Conservation (phyloP, 2,797 vertebrate species). For the Synaphobranchus kaupii region DNA sequence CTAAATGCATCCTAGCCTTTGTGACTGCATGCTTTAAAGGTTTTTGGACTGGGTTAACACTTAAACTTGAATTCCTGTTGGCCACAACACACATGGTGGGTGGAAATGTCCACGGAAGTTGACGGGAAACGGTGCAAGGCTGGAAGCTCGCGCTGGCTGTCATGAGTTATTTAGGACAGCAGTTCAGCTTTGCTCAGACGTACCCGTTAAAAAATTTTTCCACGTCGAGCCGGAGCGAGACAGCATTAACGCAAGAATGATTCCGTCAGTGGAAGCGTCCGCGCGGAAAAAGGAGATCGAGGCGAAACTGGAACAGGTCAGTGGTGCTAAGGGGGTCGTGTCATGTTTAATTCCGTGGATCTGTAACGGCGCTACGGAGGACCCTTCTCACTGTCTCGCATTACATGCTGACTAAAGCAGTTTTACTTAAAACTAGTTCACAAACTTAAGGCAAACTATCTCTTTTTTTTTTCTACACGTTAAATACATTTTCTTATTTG, state of each 20-base stretch:
- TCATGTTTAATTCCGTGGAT: not conserved
- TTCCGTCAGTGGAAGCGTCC: conserved; percentile 88
- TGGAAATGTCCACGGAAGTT: not conserved
- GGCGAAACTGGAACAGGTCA: conserved; percentile 92
- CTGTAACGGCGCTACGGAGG: not conserved
- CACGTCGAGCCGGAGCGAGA: not conserved
- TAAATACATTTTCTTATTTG: too few relatives aligned
- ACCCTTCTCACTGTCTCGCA: not conserved
- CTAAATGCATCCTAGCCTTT: not conserved
- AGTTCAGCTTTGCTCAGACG: not conserved
- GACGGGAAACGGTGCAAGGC: not conserved
- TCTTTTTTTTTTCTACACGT: not conserved
- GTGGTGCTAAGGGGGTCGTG: conserved; percentile 14
- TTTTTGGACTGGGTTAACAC: not conserved
- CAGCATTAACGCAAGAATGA: conserved; percentile 69
- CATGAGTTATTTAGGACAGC: not conserved
- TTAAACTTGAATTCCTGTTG: not conserved
- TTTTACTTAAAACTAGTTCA: not conserved
- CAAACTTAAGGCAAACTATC: not conserved
- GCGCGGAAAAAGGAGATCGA: conserved; percentile 90
- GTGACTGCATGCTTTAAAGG: not conserved
- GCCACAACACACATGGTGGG: conserved; percentile 10
- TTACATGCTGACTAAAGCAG: not conserved
- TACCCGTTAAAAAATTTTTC: not conserved
- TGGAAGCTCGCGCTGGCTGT: not conserved